Conservation (phyloP, 2,797 vertebrate species). For the Lagothrix lagotricha region DNA sequence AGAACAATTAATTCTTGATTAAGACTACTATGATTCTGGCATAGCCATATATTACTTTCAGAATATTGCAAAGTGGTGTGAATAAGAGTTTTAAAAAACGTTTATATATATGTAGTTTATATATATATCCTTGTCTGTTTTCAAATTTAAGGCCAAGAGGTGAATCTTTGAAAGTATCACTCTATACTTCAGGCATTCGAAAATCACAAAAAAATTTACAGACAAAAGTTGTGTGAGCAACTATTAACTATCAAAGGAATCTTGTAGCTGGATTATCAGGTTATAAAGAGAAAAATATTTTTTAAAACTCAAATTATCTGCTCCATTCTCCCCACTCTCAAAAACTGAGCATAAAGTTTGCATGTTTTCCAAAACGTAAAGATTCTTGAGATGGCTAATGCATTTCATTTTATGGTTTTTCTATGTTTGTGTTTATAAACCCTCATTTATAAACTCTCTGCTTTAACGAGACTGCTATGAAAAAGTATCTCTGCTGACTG, state of each 20-base stretch:
- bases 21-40: not conserved
- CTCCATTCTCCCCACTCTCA: not conserved
- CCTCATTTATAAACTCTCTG: not conserved
- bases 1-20: constrained; percentile 49
- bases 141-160: constrained; percentile 30
- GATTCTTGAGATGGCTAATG: not conserved
- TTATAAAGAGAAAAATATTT: not conserved
- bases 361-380: not conserved
- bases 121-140: not conserved
- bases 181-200: not conserved
- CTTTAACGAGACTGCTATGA: not conserved
- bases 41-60: not conserved
- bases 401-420: not conserved
- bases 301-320: not conserved
- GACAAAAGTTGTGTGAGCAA: not conserved
- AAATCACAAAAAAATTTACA: not conserved
- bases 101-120: not conserved
- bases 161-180: not conserved
- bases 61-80: not conserved
- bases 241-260: not conserved
- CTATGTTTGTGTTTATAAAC: constrained; percentile 6
- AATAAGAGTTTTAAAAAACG: not conserved
- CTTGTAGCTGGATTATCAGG: not conserved
- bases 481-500: not conserved
- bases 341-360: constrained; percentile 14